Percentiles rank a stretch among this genome's conserved stretches.
Conservation (phyloP, 2,888 invertebrate genomes). For the Nemoura dubitans region DNA sequence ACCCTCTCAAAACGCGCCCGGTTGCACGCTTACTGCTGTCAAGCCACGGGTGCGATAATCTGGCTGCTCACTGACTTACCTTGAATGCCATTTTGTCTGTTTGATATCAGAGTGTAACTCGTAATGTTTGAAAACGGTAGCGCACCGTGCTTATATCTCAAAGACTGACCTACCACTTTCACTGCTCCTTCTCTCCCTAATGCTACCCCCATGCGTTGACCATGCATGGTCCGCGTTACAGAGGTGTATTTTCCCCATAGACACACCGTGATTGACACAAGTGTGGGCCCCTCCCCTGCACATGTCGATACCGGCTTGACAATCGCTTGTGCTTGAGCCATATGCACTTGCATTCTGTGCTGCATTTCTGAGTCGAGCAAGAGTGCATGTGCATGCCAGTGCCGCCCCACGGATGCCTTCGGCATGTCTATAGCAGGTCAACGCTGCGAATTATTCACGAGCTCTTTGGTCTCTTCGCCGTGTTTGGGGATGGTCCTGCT, state of each 20-base stretch:
- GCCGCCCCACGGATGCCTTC: no score
- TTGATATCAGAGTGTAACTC: neutral
- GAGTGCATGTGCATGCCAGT: no score
- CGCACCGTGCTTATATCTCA: slow-evolving; percentile 20
- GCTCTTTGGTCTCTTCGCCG: slow-evolving; percentile 62
- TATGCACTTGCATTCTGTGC: no score
- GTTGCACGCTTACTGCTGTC: no score
- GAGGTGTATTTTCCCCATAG: neutral
- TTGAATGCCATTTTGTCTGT: slow-evolving; percentile 41
- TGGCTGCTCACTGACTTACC: no score
- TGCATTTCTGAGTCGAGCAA: no score
- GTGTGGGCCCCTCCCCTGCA: neutral
- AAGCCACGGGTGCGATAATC: no score
- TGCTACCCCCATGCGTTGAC: neutral
- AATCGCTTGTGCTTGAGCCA: no score
- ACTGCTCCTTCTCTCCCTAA: slow-evolving; percentile 34
- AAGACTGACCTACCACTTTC: slow-evolving; percentile 31
- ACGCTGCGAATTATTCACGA: no score
- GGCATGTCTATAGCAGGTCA: no score
- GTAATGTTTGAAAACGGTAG: slow-evolving; percentile 26
- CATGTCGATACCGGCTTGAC: no score
- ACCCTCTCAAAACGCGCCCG: no score
- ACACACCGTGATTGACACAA: slow-evolving; percentile 21
- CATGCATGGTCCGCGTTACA: neutral
- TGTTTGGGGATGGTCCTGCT: slow-evolving; percentile 18